These are phyloP conservation scores for Trichacis sp. DNA, from an alignment of 2,888 invertebrate species.

Conservation along the genomic window DNA sequence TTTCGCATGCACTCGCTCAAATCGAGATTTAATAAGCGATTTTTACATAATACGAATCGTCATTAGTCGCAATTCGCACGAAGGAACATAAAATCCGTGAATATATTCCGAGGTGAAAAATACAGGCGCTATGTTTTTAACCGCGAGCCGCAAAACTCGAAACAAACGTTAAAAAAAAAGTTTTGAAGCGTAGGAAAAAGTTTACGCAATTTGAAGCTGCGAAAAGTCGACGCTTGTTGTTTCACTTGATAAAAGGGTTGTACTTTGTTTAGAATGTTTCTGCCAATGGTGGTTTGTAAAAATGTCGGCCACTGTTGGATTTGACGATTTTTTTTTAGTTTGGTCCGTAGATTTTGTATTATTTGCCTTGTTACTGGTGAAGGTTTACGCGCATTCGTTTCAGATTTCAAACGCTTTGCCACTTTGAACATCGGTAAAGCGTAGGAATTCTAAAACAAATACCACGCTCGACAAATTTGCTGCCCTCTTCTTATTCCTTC, in stretches of 20 bases:
- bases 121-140: neutral
- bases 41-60: too few relatives aligned
- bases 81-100: too few relatives aligned
- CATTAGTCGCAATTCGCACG: too few relatives aligned
- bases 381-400: slow-evolving; percentile 75
- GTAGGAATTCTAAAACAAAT: slow-evolving; percentile 95
- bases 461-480: slow-evolving; percentile 60
- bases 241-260: neutral
- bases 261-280: neutral
- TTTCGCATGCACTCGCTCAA: too few relatives aligned
- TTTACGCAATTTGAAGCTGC: neutral
- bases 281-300: too few relatives aligned
- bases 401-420: slow-evolving; percentile 98
- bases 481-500: slow-evolving; percentile 23
- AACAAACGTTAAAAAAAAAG: slow-evolving; percentile 3
- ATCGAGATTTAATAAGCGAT: too few relatives aligned
- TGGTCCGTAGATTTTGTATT: too few relatives aligned
- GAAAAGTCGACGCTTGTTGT: neutral
- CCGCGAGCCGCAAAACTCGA: neutral
- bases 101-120: neutral
- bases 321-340: too few relatives aligned
- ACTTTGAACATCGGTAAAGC: slow-evolving; percentile 84
- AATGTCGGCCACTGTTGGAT: too few relatives aligned
- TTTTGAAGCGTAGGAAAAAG: neutral
- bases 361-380: slow-evolving; percentile 42